Base-by-base conservation (phyloP, 1,140 invertebrate genomes). In the Penaeus japonicus region DNA sequence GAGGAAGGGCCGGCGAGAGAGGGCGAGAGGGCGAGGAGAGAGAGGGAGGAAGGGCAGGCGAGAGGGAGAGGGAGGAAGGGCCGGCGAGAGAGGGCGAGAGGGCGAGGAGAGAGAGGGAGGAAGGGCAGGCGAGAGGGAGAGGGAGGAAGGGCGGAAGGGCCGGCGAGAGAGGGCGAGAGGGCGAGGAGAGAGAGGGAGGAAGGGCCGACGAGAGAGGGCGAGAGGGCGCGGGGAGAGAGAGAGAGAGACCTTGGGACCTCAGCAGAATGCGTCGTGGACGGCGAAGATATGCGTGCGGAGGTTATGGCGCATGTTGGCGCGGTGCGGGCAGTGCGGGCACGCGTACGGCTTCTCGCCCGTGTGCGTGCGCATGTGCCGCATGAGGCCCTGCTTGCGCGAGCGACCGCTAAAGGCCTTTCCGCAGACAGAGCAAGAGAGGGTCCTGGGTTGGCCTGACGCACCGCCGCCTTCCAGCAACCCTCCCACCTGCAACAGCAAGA, bases 351-450 rank as follows among this genome's bases (percentile, higher is more conserved):
- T 91, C 85, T 91, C 90, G 27, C 92, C 91, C 24, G 91, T 92
- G 87, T 93, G 92, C n/a, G 90, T 91, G 59, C 91, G 70, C 27
- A 96, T 94, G 93, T 97, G 96, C 87, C 96, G 93, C 81, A 95
- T 95, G 77, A 97, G 93, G 81, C 89, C 89, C 75, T 91, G 91
- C 65, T 87, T 96, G 92, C 97, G 97, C 15, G 96, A 96, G 27
- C 96, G 93, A 39, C 89, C 89, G 55, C 84, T 84, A 7, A 98
- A 97, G 91, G 96, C 96, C 92, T 97, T 97, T 65, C 96, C 96
- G 75, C 89, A 90, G n/a, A 90, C 83, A 4, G 89, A 77, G 53
- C 89, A 90, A 84, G 47, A 35, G 54, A 84, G 62, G 15, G 81
- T 65, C 81, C 62, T 59, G 24, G 65, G 24, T 27, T 32, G 24